These are phyloP conservation scores for Sisyra terminalis DNA, from an alignment of 2,888 invertebrate genomes.

Conservation along the genomic window DNA sequence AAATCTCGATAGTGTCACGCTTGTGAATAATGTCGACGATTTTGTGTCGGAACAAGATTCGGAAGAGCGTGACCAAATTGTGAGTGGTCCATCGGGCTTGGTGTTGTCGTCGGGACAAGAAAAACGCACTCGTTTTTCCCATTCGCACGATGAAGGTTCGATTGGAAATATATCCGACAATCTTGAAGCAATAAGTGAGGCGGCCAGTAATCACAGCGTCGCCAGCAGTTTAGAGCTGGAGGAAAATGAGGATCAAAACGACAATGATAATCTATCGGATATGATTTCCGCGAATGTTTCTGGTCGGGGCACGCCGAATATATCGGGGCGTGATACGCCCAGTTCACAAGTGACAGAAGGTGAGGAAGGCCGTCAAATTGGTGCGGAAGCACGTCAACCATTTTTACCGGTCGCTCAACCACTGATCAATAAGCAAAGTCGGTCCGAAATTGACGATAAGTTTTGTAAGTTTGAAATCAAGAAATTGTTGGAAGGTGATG, in stretches of 20 bases:
- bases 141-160: conserved; percentile 83
- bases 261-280: conserved; percentile 86
- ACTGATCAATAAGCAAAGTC: conserved; percentile 51
- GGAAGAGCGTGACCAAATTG: conserved; percentile 10
- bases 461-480: conserved; percentile 97
- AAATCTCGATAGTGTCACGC: conserved; percentile 6
- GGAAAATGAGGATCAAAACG: conserved; percentile 71
- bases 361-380: conserved; percentile 26
- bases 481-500: conserved; percentile 65
- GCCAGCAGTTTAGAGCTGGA: conserved; percentile 80
- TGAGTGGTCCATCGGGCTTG: conserved; percentile 17
- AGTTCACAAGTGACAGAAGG: conserved; percentile 81
- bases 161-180: conserved; percentile 87
- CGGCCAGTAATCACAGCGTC: conserved; percentile 89
- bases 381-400: conserved; percentile 22
- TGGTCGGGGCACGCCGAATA: conserved; percentile 85
- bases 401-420: conserved; percentile 23
- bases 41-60: conserved; percentile 12
- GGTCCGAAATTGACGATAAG: conserved; percentile 93
- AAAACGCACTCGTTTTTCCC: conserved; percentile 56
- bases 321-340: conserved; percentile 92
- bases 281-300: conserved; percentile 94
- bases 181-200: conserved; percentile 87
- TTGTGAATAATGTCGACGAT: conserved; percentile 11
- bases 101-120: conserved; percentile 27